Percentiles rank a stretch among this genome's conserved stretches.
Conservation (phyloP, 37 sponge, comb jelly and placozoan genomes). For the Chondrilla cf. caribensis region DNA sequence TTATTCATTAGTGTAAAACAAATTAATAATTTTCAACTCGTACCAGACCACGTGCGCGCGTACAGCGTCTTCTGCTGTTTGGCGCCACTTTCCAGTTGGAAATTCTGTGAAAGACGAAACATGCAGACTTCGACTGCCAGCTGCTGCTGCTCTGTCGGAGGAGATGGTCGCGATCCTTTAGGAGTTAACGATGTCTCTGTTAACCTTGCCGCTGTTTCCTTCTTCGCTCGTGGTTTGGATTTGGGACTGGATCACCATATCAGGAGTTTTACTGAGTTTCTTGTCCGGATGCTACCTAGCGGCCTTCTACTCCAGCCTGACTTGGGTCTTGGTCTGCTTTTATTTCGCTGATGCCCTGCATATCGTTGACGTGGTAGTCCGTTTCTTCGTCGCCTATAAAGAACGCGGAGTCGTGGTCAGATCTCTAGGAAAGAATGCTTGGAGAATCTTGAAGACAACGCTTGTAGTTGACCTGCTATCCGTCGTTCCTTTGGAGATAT, state of each 20-base stretch:
- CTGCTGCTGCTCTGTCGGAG: too few species aligned
- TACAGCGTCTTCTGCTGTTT: too few species aligned
- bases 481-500: slow-evolving; percentile 55
- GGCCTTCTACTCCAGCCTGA: slow-evolving; percentile 30
- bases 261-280: slow-evolving; percentile 10
- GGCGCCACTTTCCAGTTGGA: too few species aligned
- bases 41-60: too few species aligned
- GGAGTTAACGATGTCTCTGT: too few species aligned
- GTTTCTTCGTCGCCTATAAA: slow-evolving; percentile 35
- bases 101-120: too few species aligned
- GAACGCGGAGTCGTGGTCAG: slow-evolving; percentile 30
- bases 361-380: slow-evolving; percentile 1
- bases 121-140: too few species aligned
- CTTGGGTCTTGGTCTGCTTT: slow-evolving; percentile 38
- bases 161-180: too few species aligned
- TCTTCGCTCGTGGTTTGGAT: not conserved
- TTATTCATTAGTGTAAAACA: too few species aligned
- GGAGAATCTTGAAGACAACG: slow-evolving; percentile 30
- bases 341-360: slow-evolving; percentile 36
- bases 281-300: slow-evolving; percentile 37
- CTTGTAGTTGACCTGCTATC: slow-evolving; percentile 37
- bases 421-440: slow-evolving; percentile 27
- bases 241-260: slow-evolving; percentile 27
- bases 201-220: too few species aligned
- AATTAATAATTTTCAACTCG: too few species aligned